phyloP scores from a whole-genome alignment of 2,113 vertebrate species.

The Mugil cephalus region DNA sequence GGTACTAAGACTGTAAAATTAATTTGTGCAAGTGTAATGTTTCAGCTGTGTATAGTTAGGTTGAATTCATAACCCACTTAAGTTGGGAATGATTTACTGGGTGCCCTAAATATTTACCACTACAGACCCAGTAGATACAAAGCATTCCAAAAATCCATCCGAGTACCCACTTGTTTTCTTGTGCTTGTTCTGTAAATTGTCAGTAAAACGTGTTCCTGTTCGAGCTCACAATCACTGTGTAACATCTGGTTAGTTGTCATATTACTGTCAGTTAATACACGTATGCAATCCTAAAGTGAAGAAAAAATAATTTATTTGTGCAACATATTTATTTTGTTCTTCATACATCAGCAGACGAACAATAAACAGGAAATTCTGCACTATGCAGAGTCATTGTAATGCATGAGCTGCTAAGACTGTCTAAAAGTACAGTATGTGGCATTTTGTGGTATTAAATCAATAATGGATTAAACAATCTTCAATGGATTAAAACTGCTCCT shows the following conservation, averaged over 20 bases:
- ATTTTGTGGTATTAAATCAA: slow-evolving; percentile 3
- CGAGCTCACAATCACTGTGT: not conserved
- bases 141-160: not conserved
- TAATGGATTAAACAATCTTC: slow-evolving; percentile 36
- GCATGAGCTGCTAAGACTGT: not conserved
- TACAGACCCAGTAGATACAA: too few relatives aligned
- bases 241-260: not conserved
- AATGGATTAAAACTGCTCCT: not conserved
- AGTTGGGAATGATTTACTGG: not conserved
- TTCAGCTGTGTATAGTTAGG: not conserved
- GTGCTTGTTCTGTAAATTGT: too few relatives aligned
- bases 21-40: slow-evolving; percentile 7
- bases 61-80: not conserved
- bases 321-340: too few relatives aligned
- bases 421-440: slow-evolving; percentile 3
- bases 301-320: too few relatives aligned
- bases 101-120: not conserved
- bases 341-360: not conserved
- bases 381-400: not conserved
- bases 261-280: not conserved
- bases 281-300: too few relatives aligned
- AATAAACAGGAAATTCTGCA: not conserved
- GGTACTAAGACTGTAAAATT: not conserved
- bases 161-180: not conserved
- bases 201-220: not conserved